Evolutionary conservation across 2,113 vertebrate genomes (phyloP), one percentile per base, ranked within the genome.

Genomic region (Cynoglossus semilaevis): DNA sequence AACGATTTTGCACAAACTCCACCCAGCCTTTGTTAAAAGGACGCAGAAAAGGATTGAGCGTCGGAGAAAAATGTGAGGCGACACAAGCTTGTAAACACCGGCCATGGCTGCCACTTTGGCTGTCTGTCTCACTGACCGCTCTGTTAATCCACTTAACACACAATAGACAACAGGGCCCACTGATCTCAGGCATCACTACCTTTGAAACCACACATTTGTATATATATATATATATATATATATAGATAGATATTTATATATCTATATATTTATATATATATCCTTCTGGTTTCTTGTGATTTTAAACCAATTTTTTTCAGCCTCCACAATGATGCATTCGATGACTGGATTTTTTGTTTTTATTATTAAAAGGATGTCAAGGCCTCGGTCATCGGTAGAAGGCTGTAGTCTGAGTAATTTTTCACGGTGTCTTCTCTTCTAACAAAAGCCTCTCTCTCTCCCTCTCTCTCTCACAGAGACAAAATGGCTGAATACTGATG

Each of bases 401-500:
- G 57, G 70, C 16, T 43, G 48, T 63, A 61, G 73, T 81, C 79
- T 51, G 42, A 54, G 68, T 72, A 59, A 84, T 85, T 85, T 79
- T 82, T 72, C 80, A 85, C 54, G 79, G 82, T 82, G 77, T 85
- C 81, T 75, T 87, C 82, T 84, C 65, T 52, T 37, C 83, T 83
- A 85, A 89, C 87, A 89, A 88, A 88, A 84, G 87, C 80, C 67
- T 77, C 35, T 50, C 41, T 14, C 41, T 40, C 9, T 11, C 9
- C 3, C 37, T 40, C 37, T 50, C 49, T 12, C 49, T 37, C 50
- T 51, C 51, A 18, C 16, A 13, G 74, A 86, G 76, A 88, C 87
- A 88, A 89, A 88, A 89, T 89, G 87, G 87, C 87, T 87, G 87
- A 89, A 87, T 89, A 62, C 83, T 82, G 81, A 81, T 79, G 76